These are phyloP conservation scores for Merops nubicus DNA, from an alignment of 2,113 vertebrate genomes.

Conservation along the genomic window DNA sequence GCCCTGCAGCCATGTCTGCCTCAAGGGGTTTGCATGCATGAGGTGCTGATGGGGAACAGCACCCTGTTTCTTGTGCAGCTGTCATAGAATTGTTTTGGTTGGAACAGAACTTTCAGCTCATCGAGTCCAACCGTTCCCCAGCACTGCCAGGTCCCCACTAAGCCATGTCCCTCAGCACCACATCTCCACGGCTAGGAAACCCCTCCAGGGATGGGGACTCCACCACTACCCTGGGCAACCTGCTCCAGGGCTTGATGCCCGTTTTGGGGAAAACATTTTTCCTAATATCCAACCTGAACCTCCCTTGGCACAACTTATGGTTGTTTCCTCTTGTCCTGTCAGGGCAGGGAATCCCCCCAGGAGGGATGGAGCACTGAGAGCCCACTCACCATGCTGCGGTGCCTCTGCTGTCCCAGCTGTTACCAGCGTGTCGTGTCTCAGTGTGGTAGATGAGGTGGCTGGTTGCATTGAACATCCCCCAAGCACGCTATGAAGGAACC, in stretches of 20 bases:
- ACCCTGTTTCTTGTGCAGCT: fast-evolving
- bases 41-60: not conserved
- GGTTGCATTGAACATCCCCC: not conserved
- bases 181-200: not conserved
- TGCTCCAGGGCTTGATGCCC: not conserved
- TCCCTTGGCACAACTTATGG: not conserved
- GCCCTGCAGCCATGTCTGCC: not conserved
- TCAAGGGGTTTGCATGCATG: fast-evolving
- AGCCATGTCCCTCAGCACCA: not conserved
- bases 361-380: fast-evolving
- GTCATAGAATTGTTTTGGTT: not conserved
- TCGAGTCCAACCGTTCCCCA: not conserved
- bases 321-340: not conserved
- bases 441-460: fast-evolving
- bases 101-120: not conserved
- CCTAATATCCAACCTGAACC: not conserved
- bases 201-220: not conserved
- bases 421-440: fast-evolving
- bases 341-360: not conserved
- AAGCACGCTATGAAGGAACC: fast-evolving
- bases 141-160: not conserved
- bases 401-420: not conserved
- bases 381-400: not conserved
- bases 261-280: not conserved
- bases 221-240: not conserved